Conservation (phyloP, 1,140 invertebrate genomes). For the Macrosteles quadrilineatus region DNA sequence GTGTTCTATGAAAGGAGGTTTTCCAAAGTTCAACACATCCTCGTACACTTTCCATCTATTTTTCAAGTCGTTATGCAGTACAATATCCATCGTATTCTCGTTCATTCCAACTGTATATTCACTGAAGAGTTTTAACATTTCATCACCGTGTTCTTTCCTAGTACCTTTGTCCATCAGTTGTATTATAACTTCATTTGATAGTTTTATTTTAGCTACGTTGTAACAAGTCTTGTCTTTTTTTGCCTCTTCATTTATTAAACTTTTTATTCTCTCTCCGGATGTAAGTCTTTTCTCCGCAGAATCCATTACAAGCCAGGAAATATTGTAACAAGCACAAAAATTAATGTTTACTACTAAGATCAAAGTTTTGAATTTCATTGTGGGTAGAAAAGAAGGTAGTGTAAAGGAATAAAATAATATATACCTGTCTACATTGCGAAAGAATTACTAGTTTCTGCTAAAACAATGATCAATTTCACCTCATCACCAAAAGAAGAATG, state of each 20-base stretch:
- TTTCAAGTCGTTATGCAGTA: not conserved
- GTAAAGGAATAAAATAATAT: too few species aligned
- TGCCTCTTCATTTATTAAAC: not conserved
- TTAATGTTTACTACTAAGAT: too few species aligned
- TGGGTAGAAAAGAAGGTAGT: too few species aligned
- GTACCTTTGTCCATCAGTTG: not conserved
- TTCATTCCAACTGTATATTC: conserved; percentile 14
- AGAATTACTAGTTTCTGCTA: too few species aligned
- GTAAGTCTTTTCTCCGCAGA: too few species aligned
- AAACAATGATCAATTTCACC: too few species aligned
- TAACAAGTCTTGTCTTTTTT: not conserved
- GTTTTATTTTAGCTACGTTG: not conserved
- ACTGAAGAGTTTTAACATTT: not conserved
- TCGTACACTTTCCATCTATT: not conserved
- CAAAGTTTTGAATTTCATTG: too few species aligned
- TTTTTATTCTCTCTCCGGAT: not conserved
- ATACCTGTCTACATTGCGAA: too few species aligned
- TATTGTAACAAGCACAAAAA: too few species aligned
- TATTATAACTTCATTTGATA: not conserved
- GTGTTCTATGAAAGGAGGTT: not conserved
- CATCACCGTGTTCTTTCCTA: not conserved
- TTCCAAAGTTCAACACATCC: not conserved
- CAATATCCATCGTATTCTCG: conserved; percentile 3
- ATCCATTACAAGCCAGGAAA: too few species aligned
- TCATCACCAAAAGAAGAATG: too few species aligned